phyloP scores from a whole-genome alignment of 2,113 vertebrate genomes.

The Poecile atricapillus region DNA sequence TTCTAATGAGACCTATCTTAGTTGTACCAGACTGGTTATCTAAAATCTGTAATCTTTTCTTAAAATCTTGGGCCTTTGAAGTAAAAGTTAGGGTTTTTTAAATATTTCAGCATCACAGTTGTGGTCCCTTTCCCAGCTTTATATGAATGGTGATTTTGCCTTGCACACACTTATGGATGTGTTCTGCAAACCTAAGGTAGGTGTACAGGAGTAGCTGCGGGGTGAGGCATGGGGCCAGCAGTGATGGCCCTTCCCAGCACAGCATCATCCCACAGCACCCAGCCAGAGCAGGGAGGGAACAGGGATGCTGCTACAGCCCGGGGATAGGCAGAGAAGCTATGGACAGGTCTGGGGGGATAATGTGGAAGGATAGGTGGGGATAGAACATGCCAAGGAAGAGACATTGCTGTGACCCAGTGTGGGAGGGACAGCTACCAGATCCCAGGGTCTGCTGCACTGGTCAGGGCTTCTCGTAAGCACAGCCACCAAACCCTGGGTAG shows the following conservation, averaged over 20 bases:
- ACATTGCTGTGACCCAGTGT: rapidly evolving
- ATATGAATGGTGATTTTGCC: neutral
- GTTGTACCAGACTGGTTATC: neutral
- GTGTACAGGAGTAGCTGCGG: rapidly evolving
- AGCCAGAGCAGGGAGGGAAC: neutral
- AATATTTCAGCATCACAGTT: neutral
- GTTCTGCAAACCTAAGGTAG: neutral
- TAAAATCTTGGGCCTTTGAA: neutral
- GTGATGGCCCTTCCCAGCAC: neutral
- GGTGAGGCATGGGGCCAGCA: rapidly evolving
- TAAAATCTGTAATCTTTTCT: neutral
- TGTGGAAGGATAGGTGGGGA: rapidly evolving
- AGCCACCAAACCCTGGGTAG: neutral
- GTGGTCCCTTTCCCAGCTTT: neutral
- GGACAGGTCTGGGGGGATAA: neutral
- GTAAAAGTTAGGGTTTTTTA: rapidly evolving
- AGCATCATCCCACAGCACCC: neutral
- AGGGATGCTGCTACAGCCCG: neutral
- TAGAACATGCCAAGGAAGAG: neutral
- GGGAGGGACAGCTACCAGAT: neutral
- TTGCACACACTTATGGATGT: neutral
- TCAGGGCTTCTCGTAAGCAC: neutral
- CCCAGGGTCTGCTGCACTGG: neutral
- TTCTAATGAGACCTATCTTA: neutral
- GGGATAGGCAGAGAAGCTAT: neutral